These are phyloP conservation scores for Microvelia longipes DNA, from an alignment of 1,140 invertebrate species.

Conservation along the genomic window DNA sequence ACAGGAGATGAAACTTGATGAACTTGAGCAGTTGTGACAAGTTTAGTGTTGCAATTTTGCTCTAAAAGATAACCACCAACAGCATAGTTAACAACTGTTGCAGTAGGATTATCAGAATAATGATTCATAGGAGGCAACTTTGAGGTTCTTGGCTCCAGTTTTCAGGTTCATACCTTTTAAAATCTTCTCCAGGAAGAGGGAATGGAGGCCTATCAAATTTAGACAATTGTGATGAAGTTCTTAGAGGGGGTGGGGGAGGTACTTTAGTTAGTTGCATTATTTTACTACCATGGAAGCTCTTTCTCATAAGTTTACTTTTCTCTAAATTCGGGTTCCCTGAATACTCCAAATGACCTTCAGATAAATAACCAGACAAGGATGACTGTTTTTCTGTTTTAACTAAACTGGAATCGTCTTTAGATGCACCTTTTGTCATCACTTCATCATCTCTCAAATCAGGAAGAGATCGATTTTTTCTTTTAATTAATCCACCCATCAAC, in stretches of 20 bases:
- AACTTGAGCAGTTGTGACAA: conserved; percentile 63
- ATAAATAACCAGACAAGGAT: conserved; percentile 62
- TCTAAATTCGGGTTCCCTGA: conserved; percentile 65
- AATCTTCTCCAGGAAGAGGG: conserved; percentile 26
- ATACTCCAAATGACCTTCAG: conserved; percentile 71
- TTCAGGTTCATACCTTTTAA: conserved; percentile 1
- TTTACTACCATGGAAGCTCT: conserved; percentile 66
- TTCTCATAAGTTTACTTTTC: conserved; percentile 71
- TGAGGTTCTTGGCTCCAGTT: conserved; percentile 33
- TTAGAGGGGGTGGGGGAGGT: conserved; percentile 65
- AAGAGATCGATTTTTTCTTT: conserved; percentile 77
- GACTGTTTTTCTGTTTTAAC: conserved; percentile 43
- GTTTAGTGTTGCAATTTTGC: conserved; percentile 28
- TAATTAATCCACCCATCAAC: conserved; percentile 74
- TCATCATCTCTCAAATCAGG: conserved; percentile 62
- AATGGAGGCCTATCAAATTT: conserved; percentile 35
- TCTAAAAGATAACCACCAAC: conserved; percentile 32
- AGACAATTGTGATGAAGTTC: conserved; percentile 67
- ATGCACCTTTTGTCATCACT: conserved; percentile 26
- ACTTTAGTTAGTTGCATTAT: conserved; percentile 61
- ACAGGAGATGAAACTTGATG: conserved; percentile 51
- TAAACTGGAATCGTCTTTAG: conserved; percentile 49
- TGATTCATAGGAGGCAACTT: conserved; percentile 13
- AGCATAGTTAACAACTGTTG: conserved; percentile 36
- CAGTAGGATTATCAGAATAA: conserved; percentile 4